Percentiles rank a stretch among this genome's conserved stretches.
Conservation (phyloP, 2,888 invertebrate genomes). For the Strigamia maritima region DNA sequence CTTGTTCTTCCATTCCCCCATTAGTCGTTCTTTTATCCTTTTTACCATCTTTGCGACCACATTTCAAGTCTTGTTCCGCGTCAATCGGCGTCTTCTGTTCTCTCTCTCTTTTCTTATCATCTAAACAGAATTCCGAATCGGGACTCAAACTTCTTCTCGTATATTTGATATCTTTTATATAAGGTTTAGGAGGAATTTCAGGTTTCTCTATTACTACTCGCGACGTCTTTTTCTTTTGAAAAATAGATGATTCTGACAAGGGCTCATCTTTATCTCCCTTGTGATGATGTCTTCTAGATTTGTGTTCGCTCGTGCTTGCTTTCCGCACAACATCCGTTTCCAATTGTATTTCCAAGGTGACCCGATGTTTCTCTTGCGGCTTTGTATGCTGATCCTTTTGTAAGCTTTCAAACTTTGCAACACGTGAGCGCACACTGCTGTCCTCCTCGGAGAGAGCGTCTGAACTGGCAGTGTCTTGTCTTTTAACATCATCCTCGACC, state of each 20-base stretch:
- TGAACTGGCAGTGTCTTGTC: background rate
- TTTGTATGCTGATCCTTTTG: slow-evolving; percentile 34
- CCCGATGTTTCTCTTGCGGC: slow-evolving; percentile 35
- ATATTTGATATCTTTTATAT: slow-evolving; percentile 26
- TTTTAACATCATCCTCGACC: background rate
- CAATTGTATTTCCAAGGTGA: slow-evolving; percentile 34
- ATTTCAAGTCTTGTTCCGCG: background rate
- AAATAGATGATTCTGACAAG: slow-evolving; percentile 26
- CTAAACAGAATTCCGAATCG: slow-evolving; percentile 29
- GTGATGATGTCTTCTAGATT: background rate
- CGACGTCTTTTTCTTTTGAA: slow-evolving; percentile 28
- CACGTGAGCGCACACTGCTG: slow-evolving; percentile 33
- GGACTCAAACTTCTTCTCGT: slow-evolving; percentile 35
- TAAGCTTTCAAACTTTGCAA: slow-evolving; percentile 35
- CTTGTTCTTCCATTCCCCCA: slow-evolving; percentile 9
- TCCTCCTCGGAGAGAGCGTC: slow-evolving; percentile 24
- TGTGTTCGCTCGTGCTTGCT: background rate
- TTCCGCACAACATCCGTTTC: slow-evolving; percentile 33
- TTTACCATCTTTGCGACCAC: background rate
- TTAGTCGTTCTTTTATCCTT: slow-evolving; percentile 5
- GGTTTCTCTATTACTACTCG: slow-evolving; percentile 26
- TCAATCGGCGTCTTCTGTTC: background rate
- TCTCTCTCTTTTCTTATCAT: background rate
- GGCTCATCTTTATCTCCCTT: slow-evolving; percentile 31
- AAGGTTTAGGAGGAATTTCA: slow-evolving; percentile 37